These are phyloP conservation scores for Baryphthengus martii DNA, from an alignment of 2,113 vertebrate genomes.

Conservation along the genomic window DNA sequence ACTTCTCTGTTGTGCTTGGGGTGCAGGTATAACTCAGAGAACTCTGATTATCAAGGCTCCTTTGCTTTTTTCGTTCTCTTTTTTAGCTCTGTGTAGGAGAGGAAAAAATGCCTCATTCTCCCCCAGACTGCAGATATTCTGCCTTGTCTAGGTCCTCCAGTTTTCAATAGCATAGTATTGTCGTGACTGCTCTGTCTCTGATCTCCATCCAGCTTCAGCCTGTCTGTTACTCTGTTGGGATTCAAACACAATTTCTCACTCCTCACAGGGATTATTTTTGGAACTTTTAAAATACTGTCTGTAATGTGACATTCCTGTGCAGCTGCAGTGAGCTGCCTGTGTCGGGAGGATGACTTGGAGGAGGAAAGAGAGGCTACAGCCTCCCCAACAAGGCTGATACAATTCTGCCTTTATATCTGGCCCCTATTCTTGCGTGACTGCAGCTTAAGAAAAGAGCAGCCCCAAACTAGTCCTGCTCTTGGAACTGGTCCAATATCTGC, in stretches of 20 bases:
- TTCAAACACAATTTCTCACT: conserved; percentile 32
- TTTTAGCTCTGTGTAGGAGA: not conserved
- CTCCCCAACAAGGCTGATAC: not conserved
- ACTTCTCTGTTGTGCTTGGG: not conserved
- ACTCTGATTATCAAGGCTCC: not conserved
- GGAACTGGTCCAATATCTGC: not conserved
- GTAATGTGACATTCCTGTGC: conserved; percentile 11
- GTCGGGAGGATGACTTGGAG: not conserved
- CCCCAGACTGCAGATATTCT: not conserved
- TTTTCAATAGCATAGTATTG: not conserved
- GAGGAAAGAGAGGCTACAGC: not conserved
- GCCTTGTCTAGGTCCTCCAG: not conserved
- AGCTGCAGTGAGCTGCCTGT: conserved; percentile 16
- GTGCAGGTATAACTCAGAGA: not conserved
- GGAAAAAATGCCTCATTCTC: not conserved
- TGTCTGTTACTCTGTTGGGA: not conserved
- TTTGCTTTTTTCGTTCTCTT: not conserved
- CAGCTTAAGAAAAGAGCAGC: not conserved
- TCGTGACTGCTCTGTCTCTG: conserved; percentile 16
- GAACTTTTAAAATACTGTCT: conserved; percentile 51
- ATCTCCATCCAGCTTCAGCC: conserved; percentile 12
- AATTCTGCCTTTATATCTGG: not conserved
- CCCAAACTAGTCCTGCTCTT: not conserved
- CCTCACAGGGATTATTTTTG: conserved; percentile 58
- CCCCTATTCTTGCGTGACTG: not conserved